Base-by-base conservation (phyloP, 2,113 vertebrate species). In the Grammomys dolichurus region DNA sequence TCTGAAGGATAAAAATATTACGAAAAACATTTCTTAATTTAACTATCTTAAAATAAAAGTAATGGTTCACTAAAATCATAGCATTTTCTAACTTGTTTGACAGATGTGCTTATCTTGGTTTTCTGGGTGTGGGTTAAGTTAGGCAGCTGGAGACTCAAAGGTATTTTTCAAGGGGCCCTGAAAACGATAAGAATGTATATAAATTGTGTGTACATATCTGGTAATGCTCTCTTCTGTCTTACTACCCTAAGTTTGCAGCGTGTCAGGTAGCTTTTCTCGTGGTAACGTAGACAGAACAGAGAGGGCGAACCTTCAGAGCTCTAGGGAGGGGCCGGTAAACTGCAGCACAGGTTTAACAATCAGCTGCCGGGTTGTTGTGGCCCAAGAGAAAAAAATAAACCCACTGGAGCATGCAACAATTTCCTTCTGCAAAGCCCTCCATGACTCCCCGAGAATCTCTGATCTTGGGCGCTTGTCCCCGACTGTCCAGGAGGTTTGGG, bases 231-330 rank as follows among this genome's bases (percentile, higher is more conserved):
- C 33, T 63, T 90, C 92, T 0, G 54, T 10, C n/a, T 60, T 19
- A 58, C 65, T 19, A 82, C 92, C 92, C 70, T 75, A 76, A 69
- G 75, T 63, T n/a, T 13, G 76, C 16, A 16, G 70, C 56, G 51
- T 24, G 85, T 73, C 81, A 70, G 72, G 75, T 17, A 90, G 80
- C 54, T 86, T 77, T 22, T 28, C 78, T 60, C 3, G 7, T 0
- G 43, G 43, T 24, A 77, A n/a, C 0, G 43, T 16, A 43, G 54
- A 5, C n/a, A 56, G 58, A 26, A 51, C 65, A 43, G 70, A 70
- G 86, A 78, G 95, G 94, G 95, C 93, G 93, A 97, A 36, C 33
- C 95, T 91, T 72, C 28, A 77, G 60, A 43, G 69, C 17, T 51
- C 43, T 43, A 54, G 89, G 95, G 93, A 94, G 95, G 94, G 72